Conservation (phyloP, 2,888 invertebrate species). For the Bruchidius siliquastri region DNA sequence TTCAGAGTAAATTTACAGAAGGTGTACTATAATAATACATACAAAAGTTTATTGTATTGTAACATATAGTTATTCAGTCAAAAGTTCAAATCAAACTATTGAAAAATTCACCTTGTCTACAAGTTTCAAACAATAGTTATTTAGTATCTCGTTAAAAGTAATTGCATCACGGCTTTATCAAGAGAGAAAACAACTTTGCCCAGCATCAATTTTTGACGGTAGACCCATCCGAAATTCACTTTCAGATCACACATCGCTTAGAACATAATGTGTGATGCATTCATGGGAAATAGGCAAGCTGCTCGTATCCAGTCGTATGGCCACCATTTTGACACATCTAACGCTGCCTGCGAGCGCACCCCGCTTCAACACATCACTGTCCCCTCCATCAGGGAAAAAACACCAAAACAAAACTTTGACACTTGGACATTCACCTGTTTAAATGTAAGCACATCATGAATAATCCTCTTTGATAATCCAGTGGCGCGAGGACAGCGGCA, state of each 20-base stretch:
- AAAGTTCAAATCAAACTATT: too few relatives aligned
- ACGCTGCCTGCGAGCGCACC: background rate
- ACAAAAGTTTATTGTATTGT: too few relatives aligned
- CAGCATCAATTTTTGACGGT: background rate
- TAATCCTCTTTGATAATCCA: background rate
- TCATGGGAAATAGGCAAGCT: background rate
- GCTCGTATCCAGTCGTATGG: background rate
- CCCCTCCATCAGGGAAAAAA: background rate
- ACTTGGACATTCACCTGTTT: background rate
- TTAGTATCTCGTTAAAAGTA: too few relatives aligned
- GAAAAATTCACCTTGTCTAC: too few relatives aligned
- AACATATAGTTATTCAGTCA: too few relatives aligned
- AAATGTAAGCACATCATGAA: background rate
- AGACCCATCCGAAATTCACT: background rate
- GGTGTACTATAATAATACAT: too few relatives aligned
- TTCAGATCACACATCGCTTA: background rate
- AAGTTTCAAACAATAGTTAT: too few relatives aligned
- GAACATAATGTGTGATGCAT: background rate
- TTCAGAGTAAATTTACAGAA: too few relatives aligned
- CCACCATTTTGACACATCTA: background rate
- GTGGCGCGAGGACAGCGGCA: background rate
- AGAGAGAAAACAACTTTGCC: too few relatives aligned
- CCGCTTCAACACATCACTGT: background rate
- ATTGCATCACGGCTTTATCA: too few relatives aligned
- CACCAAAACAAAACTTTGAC: background rate